Conservation (phyloP, 2,113 vertebrate genomes). For the Axis porcinus region DNA sequence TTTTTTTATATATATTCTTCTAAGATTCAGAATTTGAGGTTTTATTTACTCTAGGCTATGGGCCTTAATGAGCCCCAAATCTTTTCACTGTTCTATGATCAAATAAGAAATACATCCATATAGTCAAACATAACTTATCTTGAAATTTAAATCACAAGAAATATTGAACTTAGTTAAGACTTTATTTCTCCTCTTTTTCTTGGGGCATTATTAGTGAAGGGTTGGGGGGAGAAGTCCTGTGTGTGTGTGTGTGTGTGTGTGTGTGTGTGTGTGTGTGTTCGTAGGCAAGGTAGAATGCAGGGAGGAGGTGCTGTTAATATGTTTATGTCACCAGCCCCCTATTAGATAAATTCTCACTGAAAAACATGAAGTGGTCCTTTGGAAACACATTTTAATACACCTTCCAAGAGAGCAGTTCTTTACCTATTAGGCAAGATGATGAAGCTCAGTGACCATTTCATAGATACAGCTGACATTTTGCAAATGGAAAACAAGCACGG, state of each 20-base stretch:
- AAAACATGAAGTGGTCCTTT: conserved; percentile 15
- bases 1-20: background rate
- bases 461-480: conserved; percentile 12
- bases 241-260: background rate
- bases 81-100: background rate
- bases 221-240: background rate
- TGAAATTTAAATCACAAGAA: conserved; percentile 21
- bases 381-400: background rate
- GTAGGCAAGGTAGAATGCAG: background rate
- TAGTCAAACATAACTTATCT: background rate
- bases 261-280: background rate
- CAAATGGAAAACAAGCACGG: conserved; percentile 38
- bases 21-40: background rate
- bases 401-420: conserved; percentile 8
- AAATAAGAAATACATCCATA: background rate
- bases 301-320: background rate
- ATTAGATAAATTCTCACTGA: conserved; percentile 5
- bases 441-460: background rate
- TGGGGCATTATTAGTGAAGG: background rate
- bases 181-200: background rate
- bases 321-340: background rate
- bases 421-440: background rate
- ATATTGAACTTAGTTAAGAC: background rate
- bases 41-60: background rate
- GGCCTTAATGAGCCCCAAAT: background rate